Evolutionary conservation across 2,113 vertebrate species (phyloP), one percentile per base, ranked within the genome.

Genomic region (Symphodus melops): DNA sequence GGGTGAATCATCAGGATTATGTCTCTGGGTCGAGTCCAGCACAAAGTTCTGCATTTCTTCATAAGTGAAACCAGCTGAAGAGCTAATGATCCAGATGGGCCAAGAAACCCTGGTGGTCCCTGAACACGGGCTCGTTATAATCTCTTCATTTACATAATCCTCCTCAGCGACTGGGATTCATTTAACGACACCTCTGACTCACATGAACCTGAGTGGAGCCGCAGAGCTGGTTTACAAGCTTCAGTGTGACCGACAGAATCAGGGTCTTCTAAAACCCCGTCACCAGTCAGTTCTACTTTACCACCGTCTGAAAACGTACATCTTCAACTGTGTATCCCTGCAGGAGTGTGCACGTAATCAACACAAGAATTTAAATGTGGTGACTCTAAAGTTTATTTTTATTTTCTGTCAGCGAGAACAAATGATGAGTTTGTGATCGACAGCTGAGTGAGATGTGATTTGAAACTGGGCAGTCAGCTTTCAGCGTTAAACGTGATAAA

Each of bases 81-180:
- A 61, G 9, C 19, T 65, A 75, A 41, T 44, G 37, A 53, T 53
- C 8, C 33, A 21, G 16, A 44, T 11, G 21, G 71, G 52, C 52
- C 52, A 49, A 37, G 60, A 65, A 36, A 55, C 20, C 46, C 33
- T 21, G 62, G 21, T 58, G 46, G 33, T 44, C 46, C 19, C 64
- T 48, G 17, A 68, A 12, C 51, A 25, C 9, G 4, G 1, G 23
- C 48, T 68, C 58, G 37, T 68, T 21, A 61, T 49, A 55, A 62
- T 25, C 5, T 9, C n/a, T 36, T 76, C 41, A 68, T 68, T 61
- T 68, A 9, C 56, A 68, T 76, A 61, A 68, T 76, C 56, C 60
- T 65, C 48, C 14, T 33, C 28, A 33, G 28, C 28, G 23, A 13
- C 33, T 49, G 66, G 28, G 37, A 19, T 62, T 21, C 49, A 36